Base-by-base conservation (phyloP, 2,888 invertebrate species). In the Nycteola revayana region DNA sequence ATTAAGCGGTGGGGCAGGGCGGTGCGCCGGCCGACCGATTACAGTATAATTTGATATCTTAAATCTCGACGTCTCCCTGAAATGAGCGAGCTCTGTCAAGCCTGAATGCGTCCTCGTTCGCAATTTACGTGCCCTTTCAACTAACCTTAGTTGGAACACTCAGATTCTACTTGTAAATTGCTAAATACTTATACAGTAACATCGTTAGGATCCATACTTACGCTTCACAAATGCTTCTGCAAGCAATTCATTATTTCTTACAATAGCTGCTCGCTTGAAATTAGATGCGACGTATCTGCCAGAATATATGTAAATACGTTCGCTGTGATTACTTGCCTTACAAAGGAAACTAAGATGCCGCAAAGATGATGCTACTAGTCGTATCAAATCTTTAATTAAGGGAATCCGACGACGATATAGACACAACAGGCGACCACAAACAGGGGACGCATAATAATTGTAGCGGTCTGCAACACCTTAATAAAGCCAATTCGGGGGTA, bases 391-490 rank as follows among this genome's bases (percentile, higher is more conserved):
- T 83, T 84, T 87, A 86, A 87, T 87, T 84, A 86, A 80, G 75
- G 66, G 76, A 80, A 80, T 84, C 84, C 77, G 70, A 78, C 69
- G 67, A 69, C 76, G 75, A 81, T 75, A 81, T 71, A 81, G 82
- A 83, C 78, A 75, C 75, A 77, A 80, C 78, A 83, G 75, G 79
- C n/a, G 74, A 76, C 86, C 83, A 75, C 86, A 87, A 87, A 87
- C 87, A 84, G 82, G 83, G 86, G 82, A 81, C 84, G 86, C 86
- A 87, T 88, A 87, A 87, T 88, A 88, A 87, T 87, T 82, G 85
- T 86, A 83, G 86, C 86, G 87, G 87, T 83, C 85, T 84, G 82
- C 79, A 86, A 84, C 84, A 86, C 87, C 87, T 87, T 88, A 88
- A 88, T 88, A 88, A 87, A 86, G 87, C 81, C 87, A 87, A 88